phyloP scores from a whole-genome alignment of 2,888 invertebrate genomes.

The Nomada lathburiana region DNA sequence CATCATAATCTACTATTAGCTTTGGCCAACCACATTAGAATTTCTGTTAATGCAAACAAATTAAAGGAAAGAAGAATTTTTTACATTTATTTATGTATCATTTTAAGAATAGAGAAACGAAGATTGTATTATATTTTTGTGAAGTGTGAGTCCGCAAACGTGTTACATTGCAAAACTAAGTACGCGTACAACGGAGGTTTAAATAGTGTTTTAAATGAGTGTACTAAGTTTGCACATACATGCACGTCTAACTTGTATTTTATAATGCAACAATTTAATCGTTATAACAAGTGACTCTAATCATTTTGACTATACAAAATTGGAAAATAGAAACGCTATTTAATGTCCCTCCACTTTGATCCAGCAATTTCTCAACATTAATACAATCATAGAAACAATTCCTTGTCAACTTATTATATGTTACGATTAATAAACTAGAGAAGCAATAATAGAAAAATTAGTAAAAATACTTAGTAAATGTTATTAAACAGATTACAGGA shows the following conservation, averaged over 20 bases:
- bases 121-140: too few relatives aligned
- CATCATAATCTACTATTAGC: too few relatives aligned
- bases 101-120: too few relatives aligned
- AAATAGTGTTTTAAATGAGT: conserved; percentile 2
- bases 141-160: too few relatives aligned
- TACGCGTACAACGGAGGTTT: not conserved
- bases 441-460: conserved; percentile 34
- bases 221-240: conserved; percentile 19
- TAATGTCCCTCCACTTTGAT: not conserved
- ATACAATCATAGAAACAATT: not conserved
- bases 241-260: conserved; percentile 32
- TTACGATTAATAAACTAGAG: conserved; percentile 18
- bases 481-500: conserved; percentile 27
- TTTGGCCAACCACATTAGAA: too few relatives aligned
- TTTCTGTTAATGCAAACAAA: too few relatives aligned
- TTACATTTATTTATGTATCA: too few relatives aligned
- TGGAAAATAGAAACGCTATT: not conserved
- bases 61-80: too few relatives aligned
- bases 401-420: conserved; percentile 6
- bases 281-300: not conserved
- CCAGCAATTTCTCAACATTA: not conserved
- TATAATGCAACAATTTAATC: conserved; percentile 13
- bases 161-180: too few relatives aligned
- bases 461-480: conserved; percentile 24
- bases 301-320: conserved; percentile 18